Percentiles rank a stretch among this genome's conserved stretches.
These are phyloP conservation scores for Scolopax mira DNA, from an alignment of 2,113 vertebrate species.

Conservation along the genomic window DNA sequence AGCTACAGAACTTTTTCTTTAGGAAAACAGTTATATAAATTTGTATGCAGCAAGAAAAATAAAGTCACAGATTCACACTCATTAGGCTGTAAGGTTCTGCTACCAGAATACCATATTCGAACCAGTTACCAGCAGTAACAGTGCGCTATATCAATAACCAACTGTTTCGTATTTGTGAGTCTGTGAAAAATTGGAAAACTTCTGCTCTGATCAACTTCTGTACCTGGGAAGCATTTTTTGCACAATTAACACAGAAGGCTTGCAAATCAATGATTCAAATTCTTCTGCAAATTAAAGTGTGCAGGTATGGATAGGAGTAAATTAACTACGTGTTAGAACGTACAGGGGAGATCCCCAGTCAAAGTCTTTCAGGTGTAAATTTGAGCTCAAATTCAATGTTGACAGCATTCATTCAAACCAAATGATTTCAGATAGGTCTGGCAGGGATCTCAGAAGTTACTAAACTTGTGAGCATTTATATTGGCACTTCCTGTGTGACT, in stretches of 20 bases:
- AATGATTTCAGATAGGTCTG: neutral
- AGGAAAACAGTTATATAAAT: neutral
- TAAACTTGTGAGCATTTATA: neutral
- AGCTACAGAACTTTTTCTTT: accelerated
- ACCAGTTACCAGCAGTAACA: neutral
- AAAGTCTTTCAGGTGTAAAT: neutral
- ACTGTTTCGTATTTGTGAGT: neutral
- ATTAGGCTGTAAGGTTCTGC: neutral
- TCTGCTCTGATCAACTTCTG: neutral
- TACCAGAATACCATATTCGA: neutral
- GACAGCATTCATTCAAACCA: neutral
- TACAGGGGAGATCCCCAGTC: neutral
- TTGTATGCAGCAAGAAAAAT: neutral
- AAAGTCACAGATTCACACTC: neutral
- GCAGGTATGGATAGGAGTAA: neutral
- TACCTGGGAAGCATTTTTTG: neutral
- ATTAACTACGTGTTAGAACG: neutral
- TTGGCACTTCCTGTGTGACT: neutral
- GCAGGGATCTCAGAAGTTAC: neutral
- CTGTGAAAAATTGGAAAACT: neutral
- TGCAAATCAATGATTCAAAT: neutral
- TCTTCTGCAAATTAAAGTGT: neutral
- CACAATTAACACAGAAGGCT: neutral
- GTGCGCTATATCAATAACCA: neutral
- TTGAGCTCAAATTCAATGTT: neutral